Base-by-base conservation (phyloP, 1,140 invertebrate species). In the Limonius californicus region DNA sequence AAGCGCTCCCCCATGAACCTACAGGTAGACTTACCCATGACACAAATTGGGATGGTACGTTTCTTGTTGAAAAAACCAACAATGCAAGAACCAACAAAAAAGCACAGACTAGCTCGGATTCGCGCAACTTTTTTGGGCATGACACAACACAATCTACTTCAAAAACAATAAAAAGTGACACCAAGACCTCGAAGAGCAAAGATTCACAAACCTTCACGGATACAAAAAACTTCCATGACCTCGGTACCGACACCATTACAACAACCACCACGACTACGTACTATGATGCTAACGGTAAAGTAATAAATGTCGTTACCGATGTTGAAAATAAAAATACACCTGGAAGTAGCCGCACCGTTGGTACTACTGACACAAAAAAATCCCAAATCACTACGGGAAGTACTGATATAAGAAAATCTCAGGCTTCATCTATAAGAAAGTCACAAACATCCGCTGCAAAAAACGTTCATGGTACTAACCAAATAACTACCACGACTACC, bases 281-380 rank as follows among this genome's bases (percentile, higher is more conserved):
- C 60, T 75, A 75, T 45, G 74, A 75, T 61, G 70, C 72, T 14
- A 69, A 68, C 61, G 74, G 74, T 1, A 75, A 75, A 56, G 62
- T 75, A 8, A 65, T 75, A n/a, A 74, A 72, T 57, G 67, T 68
- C 0, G 42, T 66, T 12, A 68, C 61, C 0, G 67, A 72, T 57
- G 63, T 68, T 8, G 70, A 73, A 57, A 66, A 60, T 9, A 62
- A 68, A 50, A 30, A 55, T 15, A 59, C 63, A 30, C 32, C 55
- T 9, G 20, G 21, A 39, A 27, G 50, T 14, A 23, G 35, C 16
- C 23, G 16, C 11, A 58, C 2, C 14, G 12, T 32, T 39, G 21
- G 62, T 39, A 42, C 56, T 30, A 27, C 59, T n/a, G 19, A 59
- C 42, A 57, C 32, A 9, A 56, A 62, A 43, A 43, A 43, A 12